Evolutionary conservation across 2,113 vertebrate species (phyloP), one percentile per base, ranked within the genome.

Genomic region (Morone saxatilis): DNA sequence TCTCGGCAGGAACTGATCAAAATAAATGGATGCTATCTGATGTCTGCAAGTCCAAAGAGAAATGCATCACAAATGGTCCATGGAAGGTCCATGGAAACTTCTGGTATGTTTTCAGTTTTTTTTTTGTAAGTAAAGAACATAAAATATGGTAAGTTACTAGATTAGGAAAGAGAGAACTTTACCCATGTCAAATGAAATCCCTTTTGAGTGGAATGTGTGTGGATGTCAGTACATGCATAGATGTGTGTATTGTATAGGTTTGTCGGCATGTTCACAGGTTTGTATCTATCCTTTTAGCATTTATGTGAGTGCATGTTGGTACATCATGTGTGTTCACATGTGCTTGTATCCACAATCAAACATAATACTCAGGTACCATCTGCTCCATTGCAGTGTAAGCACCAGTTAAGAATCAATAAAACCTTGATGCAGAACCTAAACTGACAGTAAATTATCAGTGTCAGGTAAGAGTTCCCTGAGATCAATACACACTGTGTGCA

Each of bases 391-490:
- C 70, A 36, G n/a, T 11, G 60, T 53, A 63, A 79, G 59, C 80
- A 17, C 10, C 17, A 38, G 22, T 61, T 56, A 20, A 22, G 2
- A 2, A 70, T 83, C 76, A 36, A 83, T 87, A 61, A 71, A 70
- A 41, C 11, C 38, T 6, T 43, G 48, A 66, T 60, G 51, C 61
- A 71, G 41, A 48, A 68, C 53, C 31, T 57, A 2, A 76, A 71
- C 19, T 41, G 53, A 66, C 25, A 31, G 40, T 75, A 66, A 75
- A 75, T 70, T 36, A 56, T 73, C 38, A 4, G 19, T 25, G 59
- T 57, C 71, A 43, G 48, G 14, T 61, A 36, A 72, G 51, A 7
- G 3, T 17, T 60, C 45, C 22, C 1, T 11, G 43, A 65, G 31
- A 79, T 83, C 63, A 7, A 75, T 78, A 17, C 41, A 10, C 31